A percentile compares a stretch with the other conserved stretches of the same genome.
Evolutionary conservation across 2,113 vertebrate genomes (phyloP).

Genomic region (Cygnus atratus): DNA sequence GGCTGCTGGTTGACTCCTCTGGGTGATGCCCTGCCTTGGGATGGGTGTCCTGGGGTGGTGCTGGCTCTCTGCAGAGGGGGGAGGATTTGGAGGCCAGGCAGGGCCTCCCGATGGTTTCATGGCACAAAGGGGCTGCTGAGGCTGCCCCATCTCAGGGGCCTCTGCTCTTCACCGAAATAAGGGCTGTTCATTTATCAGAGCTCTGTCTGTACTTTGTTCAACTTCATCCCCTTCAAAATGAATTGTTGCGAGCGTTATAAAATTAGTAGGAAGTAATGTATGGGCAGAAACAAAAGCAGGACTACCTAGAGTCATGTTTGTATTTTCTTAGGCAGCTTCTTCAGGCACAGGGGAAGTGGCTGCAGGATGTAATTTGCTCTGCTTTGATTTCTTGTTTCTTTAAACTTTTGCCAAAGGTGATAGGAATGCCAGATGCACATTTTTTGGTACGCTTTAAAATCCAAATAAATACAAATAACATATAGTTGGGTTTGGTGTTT

Average conservation of each 20-base stretch:
- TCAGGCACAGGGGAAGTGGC: background rate
- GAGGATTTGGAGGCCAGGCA: background rate
- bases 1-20: background rate
- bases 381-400: slow-evolving; percentile 46
- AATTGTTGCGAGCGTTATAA: background rate
- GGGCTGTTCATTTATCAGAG: background rate
- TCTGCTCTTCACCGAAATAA: background rate
- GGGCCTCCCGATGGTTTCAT: accelerated
- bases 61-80: background rate
- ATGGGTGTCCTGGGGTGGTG: accelerated
- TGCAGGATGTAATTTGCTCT: slow-evolving; percentile 44
- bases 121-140: background rate
- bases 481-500: background rate
- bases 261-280: background rate
- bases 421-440: background rate
- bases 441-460: background rate
- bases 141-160: accelerated
- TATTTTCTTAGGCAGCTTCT: background rate
- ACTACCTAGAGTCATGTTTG: background rate
- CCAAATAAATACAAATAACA: slow-evolving; percentile 19
- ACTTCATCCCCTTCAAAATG: background rate
- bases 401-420: slow-evolving; percentile 61
- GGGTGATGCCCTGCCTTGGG: background rate
- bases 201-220: background rate
- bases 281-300: background rate